These are phyloP conservation scores for Sebastes itinus DNA, from an alignment of 2,797 vertebrate species.

Conservation along the genomic window DNA sequence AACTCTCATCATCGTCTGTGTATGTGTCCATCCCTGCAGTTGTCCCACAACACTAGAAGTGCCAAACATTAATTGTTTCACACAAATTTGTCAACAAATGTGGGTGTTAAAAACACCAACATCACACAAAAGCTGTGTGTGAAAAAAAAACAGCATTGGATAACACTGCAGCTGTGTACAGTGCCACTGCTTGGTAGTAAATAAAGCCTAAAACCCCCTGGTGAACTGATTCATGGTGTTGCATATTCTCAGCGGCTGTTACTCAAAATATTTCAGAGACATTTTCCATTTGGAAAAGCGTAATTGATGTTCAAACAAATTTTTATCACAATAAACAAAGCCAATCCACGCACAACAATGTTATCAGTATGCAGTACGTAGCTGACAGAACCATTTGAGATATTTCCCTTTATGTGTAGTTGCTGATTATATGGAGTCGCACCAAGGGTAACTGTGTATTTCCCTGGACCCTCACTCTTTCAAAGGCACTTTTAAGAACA, in stretches of 20 bases:
- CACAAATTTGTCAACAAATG: neutral
- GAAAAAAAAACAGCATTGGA: constrained; percentile 2
- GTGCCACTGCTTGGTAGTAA: constrained; percentile 14
- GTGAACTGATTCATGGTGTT: constrained; percentile 19
- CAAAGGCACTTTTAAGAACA: constrained; percentile 33
- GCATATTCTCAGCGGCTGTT: neutral
- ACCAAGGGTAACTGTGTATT: constrained; percentile 20
- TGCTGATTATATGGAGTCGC: constrained; percentile 31
- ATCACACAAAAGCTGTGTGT: constrained; percentile 4
- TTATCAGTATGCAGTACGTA: constrained; percentile 16
- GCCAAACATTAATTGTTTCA: neutral
- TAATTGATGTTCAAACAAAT: constrained; percentile 45
- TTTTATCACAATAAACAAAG: constrained; percentile 47
- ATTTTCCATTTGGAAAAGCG: constrained; percentile 31
- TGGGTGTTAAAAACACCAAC: neutral
- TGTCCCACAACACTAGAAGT: neutral
- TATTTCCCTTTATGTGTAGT: constrained; percentile 39
- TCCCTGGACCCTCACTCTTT: constrained; percentile 12
- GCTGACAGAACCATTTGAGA: constrained; percentile 40
- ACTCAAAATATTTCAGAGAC: constrained; percentile 28
- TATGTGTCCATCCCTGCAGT: neutral
- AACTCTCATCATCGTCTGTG: neutral
- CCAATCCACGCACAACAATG: constrained; percentile 2
- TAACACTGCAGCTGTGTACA: neutral
- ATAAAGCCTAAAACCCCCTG: constrained; percentile 21